Evolutionary conservation across 2,888 invertebrate genomes (phyloP).

Genomic region (Ceraclea dissimilis): DNA sequence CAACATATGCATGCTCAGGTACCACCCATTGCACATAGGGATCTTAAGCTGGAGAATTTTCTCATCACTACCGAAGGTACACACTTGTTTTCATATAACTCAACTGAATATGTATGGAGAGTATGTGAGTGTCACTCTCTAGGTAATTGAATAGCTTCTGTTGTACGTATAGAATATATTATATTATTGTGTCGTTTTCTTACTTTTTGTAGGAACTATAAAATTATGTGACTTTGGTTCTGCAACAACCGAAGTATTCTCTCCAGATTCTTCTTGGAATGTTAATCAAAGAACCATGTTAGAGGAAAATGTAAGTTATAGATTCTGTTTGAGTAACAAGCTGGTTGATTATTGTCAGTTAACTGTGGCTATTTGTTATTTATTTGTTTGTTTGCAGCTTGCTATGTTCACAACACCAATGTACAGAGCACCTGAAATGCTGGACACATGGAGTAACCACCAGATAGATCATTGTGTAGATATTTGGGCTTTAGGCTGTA

Average conservation of each 20-base stretch:
- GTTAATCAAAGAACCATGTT: conserved; percentile 83
- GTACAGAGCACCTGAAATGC: conserved; percentile 98
- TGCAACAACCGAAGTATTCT: conserved; percentile 72
- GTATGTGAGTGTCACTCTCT: no score
- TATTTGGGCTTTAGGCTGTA: conserved; percentile 96
- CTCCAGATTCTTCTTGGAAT: conserved; percentile 86
- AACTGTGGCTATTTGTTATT: no score
- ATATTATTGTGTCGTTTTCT: no score
- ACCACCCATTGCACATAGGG: conserved; percentile 90
- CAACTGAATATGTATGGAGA: neutral
- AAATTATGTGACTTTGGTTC: conserved; percentile 98
- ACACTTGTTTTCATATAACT: conserved; percentile 23
- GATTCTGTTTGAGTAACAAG: no score
- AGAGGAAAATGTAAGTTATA: conserved; percentile 77
- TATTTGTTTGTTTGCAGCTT: conserved; percentile 45
- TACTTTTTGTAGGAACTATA: conserved; percentile 46
- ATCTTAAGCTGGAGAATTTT: conserved; percentile 95
- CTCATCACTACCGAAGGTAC: conserved; percentile 74
- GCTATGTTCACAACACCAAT: conserved; percentile 79
- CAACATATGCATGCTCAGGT: conserved; percentile 88
- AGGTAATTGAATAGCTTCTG: neutral
- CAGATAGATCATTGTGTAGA: conserved; percentile 87
- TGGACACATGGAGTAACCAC: conserved; percentile 95
- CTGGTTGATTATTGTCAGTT: no score
- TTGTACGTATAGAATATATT: no score